A percentile compares a stretch with the other conserved stretches of the same genome.
These are phyloP conservation scores for Toxostoma redivivum DNA, from an alignment of 2,113 vertebrate genomes.

Conservation along the genomic window DNA sequence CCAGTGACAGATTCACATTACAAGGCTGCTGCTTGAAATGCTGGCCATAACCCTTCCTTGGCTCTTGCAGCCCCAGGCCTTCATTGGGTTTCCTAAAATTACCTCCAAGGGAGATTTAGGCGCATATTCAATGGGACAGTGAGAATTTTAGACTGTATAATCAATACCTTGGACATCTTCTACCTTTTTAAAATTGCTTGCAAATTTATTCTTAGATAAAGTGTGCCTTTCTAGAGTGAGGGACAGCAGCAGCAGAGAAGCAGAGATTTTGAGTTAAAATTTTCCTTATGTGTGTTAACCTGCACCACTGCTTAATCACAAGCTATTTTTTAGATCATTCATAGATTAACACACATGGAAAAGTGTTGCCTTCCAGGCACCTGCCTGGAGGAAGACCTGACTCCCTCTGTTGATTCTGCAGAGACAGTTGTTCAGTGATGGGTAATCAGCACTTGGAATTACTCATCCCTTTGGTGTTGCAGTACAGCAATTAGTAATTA, in stretches of 20 bases:
- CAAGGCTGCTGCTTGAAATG: neutral
- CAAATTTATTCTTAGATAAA: neutral
- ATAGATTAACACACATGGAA: neutral
- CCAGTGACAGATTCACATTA: neutral
- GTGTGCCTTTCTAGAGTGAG: neutral
- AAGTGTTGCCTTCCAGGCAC: rapidly evolving
- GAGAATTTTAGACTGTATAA: neutral
- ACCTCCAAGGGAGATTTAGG: neutral
- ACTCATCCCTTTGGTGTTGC: neutral
- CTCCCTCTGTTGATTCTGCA: neutral
- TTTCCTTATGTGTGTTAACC: neutral
- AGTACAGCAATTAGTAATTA: neutral
- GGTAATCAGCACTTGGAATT: neutral
- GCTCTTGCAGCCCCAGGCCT: neutral
- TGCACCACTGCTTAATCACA: neutral
- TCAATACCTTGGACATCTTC: neutral
- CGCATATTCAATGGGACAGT: neutral
- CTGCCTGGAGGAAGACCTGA: neutral
- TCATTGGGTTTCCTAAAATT: neutral
- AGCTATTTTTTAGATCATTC: neutral
- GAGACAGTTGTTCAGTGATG: neutral
- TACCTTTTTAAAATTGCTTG: neutral
- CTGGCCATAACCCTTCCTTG: neutral
- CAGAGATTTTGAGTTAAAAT: neutral
- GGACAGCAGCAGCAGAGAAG: neutral